Percentiles rank a stretch among this genome's conserved stretches.
Conservation (phyloP, 1,140 invertebrate genomes). For the Portunus trituberculatus region DNA sequence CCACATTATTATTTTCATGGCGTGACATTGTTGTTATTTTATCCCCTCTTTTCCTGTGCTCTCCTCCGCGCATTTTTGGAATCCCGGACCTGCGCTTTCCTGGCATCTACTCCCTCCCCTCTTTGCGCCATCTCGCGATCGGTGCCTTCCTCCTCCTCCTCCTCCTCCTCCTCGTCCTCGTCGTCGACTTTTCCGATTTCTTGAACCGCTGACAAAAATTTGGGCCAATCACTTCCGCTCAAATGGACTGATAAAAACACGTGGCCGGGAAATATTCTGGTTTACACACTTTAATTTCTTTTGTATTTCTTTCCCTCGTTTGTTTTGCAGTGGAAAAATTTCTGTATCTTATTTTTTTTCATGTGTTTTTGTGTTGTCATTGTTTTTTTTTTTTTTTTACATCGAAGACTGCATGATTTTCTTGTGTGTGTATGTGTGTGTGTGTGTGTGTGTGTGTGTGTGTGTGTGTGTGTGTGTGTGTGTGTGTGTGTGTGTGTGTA, state of each 20-base stretch:
- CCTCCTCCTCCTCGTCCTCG: not conserved
- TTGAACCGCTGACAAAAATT: conserved; percentile 23
- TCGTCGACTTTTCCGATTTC: not conserved
- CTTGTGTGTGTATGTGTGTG: not conserved
- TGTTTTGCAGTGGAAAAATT: not conserved
- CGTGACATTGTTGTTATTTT: too few species aligned
- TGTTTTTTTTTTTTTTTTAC: not conserved
- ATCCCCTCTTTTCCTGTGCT: too few species aligned
- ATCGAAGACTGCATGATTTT: not conserved
- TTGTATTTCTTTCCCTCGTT: not conserved
- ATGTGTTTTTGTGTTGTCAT: not conserved
- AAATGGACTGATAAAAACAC: not conserved
- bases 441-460: not conserved
- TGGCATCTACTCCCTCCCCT: too few species aligned
- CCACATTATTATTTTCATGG: too few species aligned
- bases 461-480: too few species aligned
- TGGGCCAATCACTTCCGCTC: not conserved
- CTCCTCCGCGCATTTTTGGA: too few species aligned
- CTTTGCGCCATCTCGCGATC: too few species aligned
- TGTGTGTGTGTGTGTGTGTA: too few species aligned
- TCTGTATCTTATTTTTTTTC: not conserved
- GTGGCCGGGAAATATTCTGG: not conserved
- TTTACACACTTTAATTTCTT: not conserved
- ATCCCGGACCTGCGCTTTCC: too few species aligned
- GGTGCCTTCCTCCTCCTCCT: too few species aligned